A percentile compares a stretch with the other conserved stretches of the same genome.
Conservation (phyloP, 2,113 vertebrate genomes). For the Trinectes maculatus region DNA sequence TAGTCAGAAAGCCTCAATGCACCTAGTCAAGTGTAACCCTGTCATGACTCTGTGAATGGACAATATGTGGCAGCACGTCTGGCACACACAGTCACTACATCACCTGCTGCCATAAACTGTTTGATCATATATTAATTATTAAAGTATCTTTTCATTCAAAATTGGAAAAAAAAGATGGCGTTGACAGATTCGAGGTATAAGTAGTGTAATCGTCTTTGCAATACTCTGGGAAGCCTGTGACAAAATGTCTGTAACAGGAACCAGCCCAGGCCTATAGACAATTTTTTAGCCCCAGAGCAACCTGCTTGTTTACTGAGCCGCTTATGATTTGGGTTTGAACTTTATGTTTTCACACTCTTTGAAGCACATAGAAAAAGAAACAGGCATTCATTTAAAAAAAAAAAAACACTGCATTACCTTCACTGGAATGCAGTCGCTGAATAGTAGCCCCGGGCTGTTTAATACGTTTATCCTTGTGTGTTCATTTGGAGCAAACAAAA, state of each 20-base stretch:
- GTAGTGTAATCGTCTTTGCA: too few relatives aligned
- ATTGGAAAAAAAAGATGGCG: too few relatives aligned
- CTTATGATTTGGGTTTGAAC: conserved; percentile 5
- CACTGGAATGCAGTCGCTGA: conserved; percentile 39
- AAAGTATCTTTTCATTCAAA: too few relatives aligned
- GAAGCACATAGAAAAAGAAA: not conserved
- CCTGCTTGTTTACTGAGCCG: not conserved
- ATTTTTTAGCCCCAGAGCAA: conserved; percentile 1
- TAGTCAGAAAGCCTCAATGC: not conserved
- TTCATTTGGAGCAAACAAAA: conserved; percentile 42
- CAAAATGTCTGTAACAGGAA: not conserved
- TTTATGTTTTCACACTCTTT: not conserved
- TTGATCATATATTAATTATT: too few relatives aligned
- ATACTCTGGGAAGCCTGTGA: too few relatives aligned
- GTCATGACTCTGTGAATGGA: not conserved
- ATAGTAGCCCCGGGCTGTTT: conserved; percentile 28
- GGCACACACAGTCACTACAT: not conserved
- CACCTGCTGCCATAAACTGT: too few relatives aligned
- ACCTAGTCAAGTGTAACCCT: not conserved
- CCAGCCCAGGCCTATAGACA: not conserved
- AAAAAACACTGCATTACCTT: conserved; percentile 10
- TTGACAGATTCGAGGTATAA: too few relatives aligned
- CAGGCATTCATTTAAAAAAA: conserved; percentile 7
- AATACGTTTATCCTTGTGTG: conserved; percentile 24
- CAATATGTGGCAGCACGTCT: not conserved